A percentile compares a stretch with the other conserved stretches of the same genome.
Conservation (phyloP, 1,140 invertebrate genomes). For the Anadara kagoshimensis region DNA sequence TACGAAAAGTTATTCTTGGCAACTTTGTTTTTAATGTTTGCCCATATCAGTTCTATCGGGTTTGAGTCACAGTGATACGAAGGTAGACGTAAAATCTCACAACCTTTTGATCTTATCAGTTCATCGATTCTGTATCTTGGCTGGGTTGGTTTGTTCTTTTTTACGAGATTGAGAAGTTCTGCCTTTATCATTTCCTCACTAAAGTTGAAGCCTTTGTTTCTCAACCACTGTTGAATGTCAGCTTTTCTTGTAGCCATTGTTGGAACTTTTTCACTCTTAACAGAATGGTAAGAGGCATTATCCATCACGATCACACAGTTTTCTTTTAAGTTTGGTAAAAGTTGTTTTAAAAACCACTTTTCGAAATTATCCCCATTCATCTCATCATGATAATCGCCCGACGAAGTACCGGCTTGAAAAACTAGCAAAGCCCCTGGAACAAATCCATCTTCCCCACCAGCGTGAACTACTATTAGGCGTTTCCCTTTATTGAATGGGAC, state of each 20-base stretch:
- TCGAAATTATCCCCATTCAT: conserved; percentile 10
- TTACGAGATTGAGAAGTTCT: too few species aligned
- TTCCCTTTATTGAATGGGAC: neutral
- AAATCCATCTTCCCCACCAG: neutral
- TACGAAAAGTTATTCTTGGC: neutral
- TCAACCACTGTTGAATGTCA: neutral
- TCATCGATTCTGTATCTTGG: neutral
- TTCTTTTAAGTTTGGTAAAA: neutral
- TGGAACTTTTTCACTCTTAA: conserved; percentile 1
- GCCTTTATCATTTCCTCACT: neutral
- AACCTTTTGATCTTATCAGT: neutral
- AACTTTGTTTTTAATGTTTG: neutral
- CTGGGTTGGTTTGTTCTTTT: too few species aligned
- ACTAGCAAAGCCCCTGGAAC: neutral
- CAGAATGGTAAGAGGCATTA: too few species aligned
- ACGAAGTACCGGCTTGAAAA: neutral
- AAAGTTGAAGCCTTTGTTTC: neutral
- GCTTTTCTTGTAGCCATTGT: neutral
- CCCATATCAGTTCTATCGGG: conserved; percentile 6
- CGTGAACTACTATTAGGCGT: neutral
- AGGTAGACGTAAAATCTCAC: too few species aligned
- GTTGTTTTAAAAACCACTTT: neutral
- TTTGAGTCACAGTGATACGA: neutral
- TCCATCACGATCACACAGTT: neutral
- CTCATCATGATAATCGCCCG: conserved; percentile 15